Evolutionary conservation across 2,113 vertebrate species (phyloP), one percentile per base, ranked within the genome.

Genomic region (Perognathus longimembris): DNA sequence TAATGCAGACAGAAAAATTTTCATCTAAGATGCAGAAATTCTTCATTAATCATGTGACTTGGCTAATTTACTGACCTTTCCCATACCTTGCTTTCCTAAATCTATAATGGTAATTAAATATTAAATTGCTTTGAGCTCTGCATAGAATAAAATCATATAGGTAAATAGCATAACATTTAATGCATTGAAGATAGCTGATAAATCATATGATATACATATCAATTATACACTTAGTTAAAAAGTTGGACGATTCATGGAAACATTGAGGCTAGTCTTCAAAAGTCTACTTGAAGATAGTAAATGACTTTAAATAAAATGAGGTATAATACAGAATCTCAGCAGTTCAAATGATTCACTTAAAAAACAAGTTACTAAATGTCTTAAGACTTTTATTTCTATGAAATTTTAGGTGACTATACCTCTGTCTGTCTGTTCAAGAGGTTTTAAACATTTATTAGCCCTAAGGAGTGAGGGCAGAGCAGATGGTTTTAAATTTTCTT

Each of bases 391-490:
- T 38, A 75, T 69, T 95, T 78, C 42, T 75, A 77, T 75, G 91
- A 81, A 85, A 87, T 63, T 85, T 66, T 66, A 95, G 80, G 74
- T 75, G n/a, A 84, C 26, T 84, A 90, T 0, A 82, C 38, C 64
- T 89, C 32, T n/a, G 57, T 96, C 32, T n/a, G 57, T 96, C 82
- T 95, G 69, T 89, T 81, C 67, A 80, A 86, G 64, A 71, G 18
- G 40, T 83, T 81, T 74, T 77, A 87, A 40, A 86, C 15, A 66
- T 89, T 89, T 69, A 85, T 54, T 38, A 91, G 30, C 40, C 45
- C 80, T 80, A 74, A 90, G 63, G 64, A 85, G 15, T 86, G 9
- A n/a, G 34, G 20, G 6, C 71, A 76, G 34, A 78, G 61, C 63
- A 94, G 63, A 89, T 89, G 74, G 50, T 67, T 30, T 40, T 66